phyloP scores from a whole-genome alignment of 2,888 invertebrate genomes.

The Papilio elwesi region DNA sequence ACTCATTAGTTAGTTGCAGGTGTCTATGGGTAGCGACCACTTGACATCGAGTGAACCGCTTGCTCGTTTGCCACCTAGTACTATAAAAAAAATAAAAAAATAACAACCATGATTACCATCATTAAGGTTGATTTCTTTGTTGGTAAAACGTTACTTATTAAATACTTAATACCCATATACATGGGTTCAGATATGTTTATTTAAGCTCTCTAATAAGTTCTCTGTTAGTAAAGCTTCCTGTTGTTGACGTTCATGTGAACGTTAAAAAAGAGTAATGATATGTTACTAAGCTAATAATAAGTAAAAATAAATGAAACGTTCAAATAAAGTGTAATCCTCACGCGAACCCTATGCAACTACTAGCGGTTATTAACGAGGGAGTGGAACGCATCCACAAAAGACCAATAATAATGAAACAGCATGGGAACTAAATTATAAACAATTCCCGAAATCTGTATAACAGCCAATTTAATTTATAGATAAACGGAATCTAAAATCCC shows the following conservation, averaged over 20 bases:
- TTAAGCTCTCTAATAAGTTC: constrained; percentile 7
- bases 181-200: constrained; percentile 11
- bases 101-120: neutral
- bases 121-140: neutral
- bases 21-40: too few relatives aligned
- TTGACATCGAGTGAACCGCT: too few relatives aligned
- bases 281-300: constrained; percentile 50
- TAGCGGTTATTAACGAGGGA: constrained; percentile 58
- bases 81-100: too few relatives aligned
- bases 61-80: too few relatives aligned
- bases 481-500: constrained; percentile 69
- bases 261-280: constrained; percentile 45
- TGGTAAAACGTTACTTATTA: constrained; percentile 6
- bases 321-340: constrained; percentile 50
- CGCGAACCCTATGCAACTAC: constrained; percentile 47
- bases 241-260: constrained; percentile 25
- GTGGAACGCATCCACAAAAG: constrained; percentile 61
- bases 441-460: constrained; percentile 71
- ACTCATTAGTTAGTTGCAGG: too few relatives aligned
- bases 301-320: constrained; percentile 47
- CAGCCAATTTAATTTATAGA: constrained; percentile 70
- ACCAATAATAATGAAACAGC: constrained; percentile 55
- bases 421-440: constrained; percentile 76
- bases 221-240: constrained; percentile 6
- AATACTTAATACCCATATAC: too few relatives aligned